Evolutionary conservation across 2,888 invertebrate species (phyloP).

Genomic region (Pterostichus niger): DNA sequence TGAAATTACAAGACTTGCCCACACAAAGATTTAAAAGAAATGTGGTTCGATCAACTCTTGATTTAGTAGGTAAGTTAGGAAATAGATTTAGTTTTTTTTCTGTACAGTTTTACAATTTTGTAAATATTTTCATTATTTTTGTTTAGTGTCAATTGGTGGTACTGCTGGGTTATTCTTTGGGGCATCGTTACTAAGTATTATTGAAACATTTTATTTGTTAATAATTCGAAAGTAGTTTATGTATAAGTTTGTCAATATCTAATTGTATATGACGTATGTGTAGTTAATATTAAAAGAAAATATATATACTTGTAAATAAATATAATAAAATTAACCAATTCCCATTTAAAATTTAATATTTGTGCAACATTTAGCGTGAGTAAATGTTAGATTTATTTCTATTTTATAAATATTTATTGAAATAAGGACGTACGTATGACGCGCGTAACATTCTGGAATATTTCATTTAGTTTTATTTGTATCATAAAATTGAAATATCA

Average conservation of each 20-base stretch:
- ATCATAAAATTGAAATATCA: too few species aligned
- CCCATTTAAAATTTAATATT: too few species aligned
- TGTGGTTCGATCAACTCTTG: conserved; percentile 81
- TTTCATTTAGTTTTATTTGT: too few species aligned
- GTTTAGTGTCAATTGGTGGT: conserved; percentile 82
- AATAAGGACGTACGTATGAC: too few species aligned
- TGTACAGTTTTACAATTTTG: conserved; percentile 1
- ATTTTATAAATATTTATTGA: too few species aligned
- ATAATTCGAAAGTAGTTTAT: conserved; percentile 74
- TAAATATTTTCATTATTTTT: conserved; percentile 48
- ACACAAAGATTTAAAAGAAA: conserved; percentile 80
- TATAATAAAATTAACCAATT: too few species aligned
- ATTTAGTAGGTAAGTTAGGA: conserved; percentile 81
- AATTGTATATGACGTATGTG: too few species aligned
- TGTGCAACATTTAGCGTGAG: too few species aligned
- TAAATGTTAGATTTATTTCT: too few species aligned
- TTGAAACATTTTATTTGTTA: conserved; percentile 81
- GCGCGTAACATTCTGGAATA: too few species aligned
- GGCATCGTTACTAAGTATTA: conserved; percentile 80
- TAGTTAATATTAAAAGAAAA: too few species aligned
- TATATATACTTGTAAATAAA: too few species aligned
- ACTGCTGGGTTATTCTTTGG: conserved; percentile 82
- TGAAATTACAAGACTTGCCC: conserved; percentile 80
- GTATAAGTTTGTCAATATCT: not conserved
- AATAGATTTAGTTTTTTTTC: conserved; percentile 28